Base-by-base conservation (phyloP, 2,888 invertebrate genomes). In the Ischnura elegans region DNA sequence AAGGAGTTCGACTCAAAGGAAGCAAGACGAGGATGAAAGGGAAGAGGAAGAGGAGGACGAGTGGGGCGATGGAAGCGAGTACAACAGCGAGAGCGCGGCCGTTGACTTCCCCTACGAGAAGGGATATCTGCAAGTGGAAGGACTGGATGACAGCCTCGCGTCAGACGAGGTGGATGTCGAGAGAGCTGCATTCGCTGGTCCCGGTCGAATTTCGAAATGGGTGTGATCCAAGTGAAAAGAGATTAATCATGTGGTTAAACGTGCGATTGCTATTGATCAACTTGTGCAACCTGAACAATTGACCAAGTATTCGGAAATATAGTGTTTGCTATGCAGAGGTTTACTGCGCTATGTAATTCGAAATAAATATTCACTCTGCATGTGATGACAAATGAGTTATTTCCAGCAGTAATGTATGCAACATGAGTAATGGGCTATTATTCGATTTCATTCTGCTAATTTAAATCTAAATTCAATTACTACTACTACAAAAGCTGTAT, bases 61-160 rank as follows among this genome's bases (percentile, higher is more conserved):
- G 36, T 29, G 36, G 36, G 29, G 76, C 29, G 76, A 76, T 36
- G n/a, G 76, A 29, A 36, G 13, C 16, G 76, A 76, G 36, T 76
- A 76, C 36, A 36, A 76, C 16, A 36, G 25, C 76, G 76, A 76
- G 36, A 36, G 36, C 36, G 29, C 76, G 36, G 76, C 76, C 13
- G 36, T 76, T 36, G 76, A 76, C 16, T 76, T 76, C 16, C 76
- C 76, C 3, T 76, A 76, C 76, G 76, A 76, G 76, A 76, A 76
- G 36, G 76, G 76, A 36, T 76, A 76, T 76, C 76, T 76, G 29
- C 29, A 76, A 10, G n/a, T 76, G 36, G 36, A 76, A 76, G 76
- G 76, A 6, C 76, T 76, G 76, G 76, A 76, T 76, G 10, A 29
- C 36, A 36, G 36, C 76, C 76, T 76, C 16, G 76, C 29, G 36